Conservation (phyloP, 2,888 invertebrate genomes). For the Netelia inedita region DNA sequence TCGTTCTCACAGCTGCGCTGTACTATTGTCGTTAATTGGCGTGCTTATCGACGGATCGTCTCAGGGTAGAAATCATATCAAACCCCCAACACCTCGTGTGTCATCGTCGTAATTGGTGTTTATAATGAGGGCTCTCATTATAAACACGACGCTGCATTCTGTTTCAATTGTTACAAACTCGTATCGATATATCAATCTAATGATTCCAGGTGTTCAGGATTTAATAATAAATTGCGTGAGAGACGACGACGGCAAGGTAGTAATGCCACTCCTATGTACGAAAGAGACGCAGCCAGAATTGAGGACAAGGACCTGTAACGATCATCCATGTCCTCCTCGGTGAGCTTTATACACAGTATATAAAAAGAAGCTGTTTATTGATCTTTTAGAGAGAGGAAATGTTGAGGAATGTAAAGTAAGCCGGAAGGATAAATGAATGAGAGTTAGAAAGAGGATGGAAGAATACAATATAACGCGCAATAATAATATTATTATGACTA, state of each 20-base stretch:
- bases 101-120: slow-evolving; percentile 40
- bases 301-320: slow-evolving; percentile 95
- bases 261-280: slow-evolving; percentile 95
- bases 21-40: slow-evolving; percentile 39
- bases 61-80: neutral
- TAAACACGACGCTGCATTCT: neutral
- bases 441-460: no score
- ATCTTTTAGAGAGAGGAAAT: slow-evolving; percentile 81
- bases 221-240: slow-evolving; percentile 95
- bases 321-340: slow-evolving; percentile 97
- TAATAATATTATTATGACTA: no score
- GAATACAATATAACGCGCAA: no score
- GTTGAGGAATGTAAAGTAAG: neutral
- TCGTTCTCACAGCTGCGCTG: neutral
- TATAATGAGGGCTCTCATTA: slow-evolving; percentile 4
- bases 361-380: neutral
- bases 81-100: neutral
- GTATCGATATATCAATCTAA: neutral
- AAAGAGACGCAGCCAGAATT: slow-evolving; percentile 95
- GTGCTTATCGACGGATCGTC: slow-evolving; percentile 13
- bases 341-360: slow-evolving; percentile 80
- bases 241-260: slow-evolving; percentile 94
- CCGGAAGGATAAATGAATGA: no score
- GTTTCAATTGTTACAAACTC: neutral
- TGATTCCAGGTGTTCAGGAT: slow-evolving; percentile 89